A percentile compares a stretch with the other conserved stretches of the same genome.
Evolutionary conservation across 2,113 vertebrate genomes (phyloP).

Genomic region (Benitochromis conjunctus): DNA sequence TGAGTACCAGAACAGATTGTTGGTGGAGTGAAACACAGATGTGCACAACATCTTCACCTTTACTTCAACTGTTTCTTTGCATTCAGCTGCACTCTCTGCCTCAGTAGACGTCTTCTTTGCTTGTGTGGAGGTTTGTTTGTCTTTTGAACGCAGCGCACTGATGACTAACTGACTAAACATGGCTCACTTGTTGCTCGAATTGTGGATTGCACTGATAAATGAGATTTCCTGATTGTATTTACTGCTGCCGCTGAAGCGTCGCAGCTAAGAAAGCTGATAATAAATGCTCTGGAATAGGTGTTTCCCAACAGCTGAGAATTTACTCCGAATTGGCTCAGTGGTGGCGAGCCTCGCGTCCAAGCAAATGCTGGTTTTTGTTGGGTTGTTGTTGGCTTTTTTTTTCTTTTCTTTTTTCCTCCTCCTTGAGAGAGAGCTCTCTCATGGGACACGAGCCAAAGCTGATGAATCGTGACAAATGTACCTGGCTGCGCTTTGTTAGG

Average conservation of each 20-base stretch:
- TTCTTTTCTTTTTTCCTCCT: background rate
- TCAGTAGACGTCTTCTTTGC: background rate
- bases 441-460: constrained; percentile 45
- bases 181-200: constrained; percentile 5
- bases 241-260: background rate
- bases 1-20: constrained; percentile 77
- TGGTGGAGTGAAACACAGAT: background rate
- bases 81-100: background rate
- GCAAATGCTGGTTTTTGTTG: background rate
- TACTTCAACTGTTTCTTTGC: background rate
- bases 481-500: constrained; percentile 56
- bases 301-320: background rate
- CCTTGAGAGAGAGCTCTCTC: background rate
- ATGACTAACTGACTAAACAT: constrained; percentile 5
- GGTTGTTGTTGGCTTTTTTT: background rate
- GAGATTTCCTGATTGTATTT: background rate
- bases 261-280: background rate
- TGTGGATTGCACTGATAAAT: background rate
- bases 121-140: background rate
- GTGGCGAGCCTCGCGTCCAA: constrained; percentile 5
- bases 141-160: background rate
- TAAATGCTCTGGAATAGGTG: background rate
- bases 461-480: constrained; percentile 58
- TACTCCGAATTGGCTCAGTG: background rate
- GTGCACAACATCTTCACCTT: constrained; percentile 21